Base-by-base conservation (phyloP, 2,797 vertebrate genomes). In the Schizopygopsis pylzovi region DNA sequence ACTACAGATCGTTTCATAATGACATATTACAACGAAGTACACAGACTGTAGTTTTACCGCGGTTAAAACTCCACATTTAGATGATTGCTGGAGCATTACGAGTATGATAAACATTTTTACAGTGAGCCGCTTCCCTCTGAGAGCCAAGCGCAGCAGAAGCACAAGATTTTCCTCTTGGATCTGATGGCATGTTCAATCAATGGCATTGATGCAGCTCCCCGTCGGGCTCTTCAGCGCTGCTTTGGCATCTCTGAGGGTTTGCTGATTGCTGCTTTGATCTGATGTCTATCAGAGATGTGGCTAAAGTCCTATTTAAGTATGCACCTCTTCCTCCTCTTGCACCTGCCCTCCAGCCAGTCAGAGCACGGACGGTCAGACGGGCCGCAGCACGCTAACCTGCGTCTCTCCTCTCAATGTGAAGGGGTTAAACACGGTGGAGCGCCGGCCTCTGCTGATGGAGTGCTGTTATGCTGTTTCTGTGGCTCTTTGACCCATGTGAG, bases 401-500 rank as follows among this genome's bases (percentile, higher is more conserved):
- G 28, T 18, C 63, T 67, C 63, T 67, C 63, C 28, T 67, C 28
- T 33, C 15, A 33, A 11, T 18, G 79, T 89, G 92, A 91, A 91
- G 86, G 94, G 94, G 94, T 94, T 95, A 95, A 94, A 93, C 91
- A 90, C 84, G 88, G 86, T 87, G 92, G 90, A 87, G 90, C 84
- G n/a, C 76, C 73, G 70, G 63, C 90, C 91, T 89, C 85, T 71
- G 56, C 86, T 94, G 94, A 94, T 94, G 92, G 93, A 94, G 91
- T 92, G 93, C 94, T 93, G 95, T 95, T 94, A 93, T 93, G 92
- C 91, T 93, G 84, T 94, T 93, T 91, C 90, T 68, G 86, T 93
- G 94, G 92, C 93, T 93, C 82, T 94, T 93, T 95, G 94, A 95
- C 94, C 95, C 81, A 82, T 91, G 90, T 92, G 92, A 93, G 92